Percentiles rank a stretch among this genome's conserved stretches.
phyloP scores from a whole-genome alignment of 1,140 invertebrate genomes.

The Psilanteris sp. region DNA sequence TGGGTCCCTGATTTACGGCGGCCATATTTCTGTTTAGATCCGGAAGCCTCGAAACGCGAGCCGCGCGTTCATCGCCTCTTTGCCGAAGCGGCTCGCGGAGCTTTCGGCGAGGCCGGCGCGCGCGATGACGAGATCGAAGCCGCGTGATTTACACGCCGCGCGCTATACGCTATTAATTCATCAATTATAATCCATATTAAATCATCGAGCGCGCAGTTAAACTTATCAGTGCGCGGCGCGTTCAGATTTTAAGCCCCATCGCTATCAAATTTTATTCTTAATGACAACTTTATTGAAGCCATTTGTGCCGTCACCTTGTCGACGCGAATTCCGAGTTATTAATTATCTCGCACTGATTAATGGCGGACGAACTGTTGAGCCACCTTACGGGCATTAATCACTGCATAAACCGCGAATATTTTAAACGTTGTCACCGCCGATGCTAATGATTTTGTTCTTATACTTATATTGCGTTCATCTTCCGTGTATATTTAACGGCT shows the following conservation, averaged over 20 bases:
- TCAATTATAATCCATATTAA: constrained; percentile 53
- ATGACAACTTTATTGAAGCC: constrained; percentile 40
- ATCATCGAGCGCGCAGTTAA: constrained; percentile 25
- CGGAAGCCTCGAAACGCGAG: constrained; percentile 58
- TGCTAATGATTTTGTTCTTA: no score
- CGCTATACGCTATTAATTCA: constrained; percentile 36
- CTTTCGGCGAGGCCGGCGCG: constrained; percentile 54
- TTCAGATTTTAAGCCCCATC: constrained; percentile 11
- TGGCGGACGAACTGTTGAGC: constrained; percentile 16
- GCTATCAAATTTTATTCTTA: constrained; percentile 41
- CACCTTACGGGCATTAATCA: constrained; percentile 21
- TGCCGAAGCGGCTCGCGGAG: constrained; percentile 48
- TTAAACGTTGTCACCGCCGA: no score
- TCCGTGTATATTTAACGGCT: no score
- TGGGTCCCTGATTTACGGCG: constrained; percentile 59
- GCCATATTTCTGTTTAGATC: constrained; percentile 62
- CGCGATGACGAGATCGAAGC: constrained; percentile 44
- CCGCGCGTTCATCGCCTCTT: constrained; percentile 53
- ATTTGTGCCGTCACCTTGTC: constrained; percentile 6
- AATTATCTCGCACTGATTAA: no score
- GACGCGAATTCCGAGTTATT: constrained; percentile 23
- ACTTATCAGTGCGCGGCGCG: constrained; percentile 8
- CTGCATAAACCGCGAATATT: no score
- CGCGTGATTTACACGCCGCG: constrained; percentile 39
- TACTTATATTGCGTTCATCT: no score